Evolutionary conservation across 2,888 invertebrate genomes (phyloP), one percentile per base, ranked within the genome.

Genomic region (Atrina japonica): DNA sequence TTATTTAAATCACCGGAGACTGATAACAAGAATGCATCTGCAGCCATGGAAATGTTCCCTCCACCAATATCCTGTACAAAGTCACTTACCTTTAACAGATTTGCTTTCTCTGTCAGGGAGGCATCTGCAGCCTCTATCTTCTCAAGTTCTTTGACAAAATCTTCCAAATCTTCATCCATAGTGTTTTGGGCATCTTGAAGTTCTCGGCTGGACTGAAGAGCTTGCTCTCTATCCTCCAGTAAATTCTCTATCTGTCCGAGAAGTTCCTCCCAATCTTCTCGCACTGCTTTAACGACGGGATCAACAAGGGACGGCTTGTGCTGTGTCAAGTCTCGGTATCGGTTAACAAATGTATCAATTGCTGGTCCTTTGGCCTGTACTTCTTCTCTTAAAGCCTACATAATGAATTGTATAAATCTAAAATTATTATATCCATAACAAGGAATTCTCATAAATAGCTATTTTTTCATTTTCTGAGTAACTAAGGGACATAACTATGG

Each of bases 341-440:
- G 75, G 55, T 80, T 77, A 41, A 83, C 73, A 43, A 91, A 83
- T 49, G 89, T 89, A 58, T 91, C 89, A 5, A 96, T 92, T 76
- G 95, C 94, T 50, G 93, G 93, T 81, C 95, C 94, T 88, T 96
- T 95, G 82, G 96, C 96, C 43, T 94, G 94, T 47, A 97, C 93
- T 29, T 94, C 94, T 40, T 93, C 93, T 56, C 96, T 91, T 23
- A 97, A 92, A 84, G 96, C 96, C 87, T 95, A 95, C 94, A 96
- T 63, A 43, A 58, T n/a, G n/a, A n/a, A n/a, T n/a, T n/a, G n/a
- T n/a, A n/a, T n/a, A n/a, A n/a, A n/a, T n/a, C n/a, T n/a, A n/a
- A n/a, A n/a, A n/a, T n/a, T n/a, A n/a, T n/a, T n/a, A n/a, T n/a
- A n/a, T n/a, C n/a, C n/a, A n/a, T n/a, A n/a, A n/a, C n/a, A n/a